phyloP scores from a whole-genome alignment of 2,113 vertebrate species.

The Sturnus vulgaris region DNA sequence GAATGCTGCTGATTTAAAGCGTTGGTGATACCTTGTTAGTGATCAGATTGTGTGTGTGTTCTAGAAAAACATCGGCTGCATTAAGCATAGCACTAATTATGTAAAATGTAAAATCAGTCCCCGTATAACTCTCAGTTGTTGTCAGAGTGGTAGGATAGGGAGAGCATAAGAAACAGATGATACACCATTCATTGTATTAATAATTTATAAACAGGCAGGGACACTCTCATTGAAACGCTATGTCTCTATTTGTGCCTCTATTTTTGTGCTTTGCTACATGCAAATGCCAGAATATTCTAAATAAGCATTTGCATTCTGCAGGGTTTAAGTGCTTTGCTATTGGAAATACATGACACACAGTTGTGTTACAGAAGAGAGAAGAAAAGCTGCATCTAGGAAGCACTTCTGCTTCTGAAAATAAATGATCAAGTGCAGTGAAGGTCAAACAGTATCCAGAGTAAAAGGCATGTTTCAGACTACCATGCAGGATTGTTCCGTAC shows the following conservation, averaged over 20 bases:
- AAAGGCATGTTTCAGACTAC: neutral
- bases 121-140: neutral
- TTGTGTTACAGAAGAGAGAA: neutral
- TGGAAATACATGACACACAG: neutral
- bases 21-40: neutral
- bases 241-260: neutral
- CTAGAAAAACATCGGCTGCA: neutral
- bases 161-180: neutral
- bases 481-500: neutral
- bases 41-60: neutral
- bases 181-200: constrained; percentile 26
- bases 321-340: neutral
- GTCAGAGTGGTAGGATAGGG: neutral
- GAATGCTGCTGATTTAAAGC: neutral
- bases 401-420: neutral
- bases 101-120: neutral
- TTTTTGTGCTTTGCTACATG: neutral
- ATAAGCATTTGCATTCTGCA: neutral
- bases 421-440: neutral
- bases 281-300: neutral
- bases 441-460: neutral
- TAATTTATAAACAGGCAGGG: constrained; percentile 48
- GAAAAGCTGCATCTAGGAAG: neutral
- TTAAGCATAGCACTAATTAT: neutral
- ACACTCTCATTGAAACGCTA: constrained; percentile 15